Percentiles rank a stretch among this genome's conserved stretches.
Conservation (phyloP, 2,113 vertebrate genomes). For the Perccottus glenii region DNA sequence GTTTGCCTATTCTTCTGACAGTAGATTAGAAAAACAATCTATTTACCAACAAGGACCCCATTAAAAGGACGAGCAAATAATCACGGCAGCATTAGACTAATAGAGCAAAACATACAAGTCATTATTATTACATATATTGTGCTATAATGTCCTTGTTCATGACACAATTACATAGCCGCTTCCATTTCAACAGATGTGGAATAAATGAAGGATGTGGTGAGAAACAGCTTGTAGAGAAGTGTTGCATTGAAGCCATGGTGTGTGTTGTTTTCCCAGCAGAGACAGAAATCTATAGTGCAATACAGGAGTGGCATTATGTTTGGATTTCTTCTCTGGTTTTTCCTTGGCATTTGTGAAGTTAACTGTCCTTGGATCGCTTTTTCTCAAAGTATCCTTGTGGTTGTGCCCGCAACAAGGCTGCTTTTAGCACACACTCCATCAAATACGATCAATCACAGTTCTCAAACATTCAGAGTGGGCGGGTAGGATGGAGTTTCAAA, state of each 20-base stretch:
- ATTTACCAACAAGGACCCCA: no score
- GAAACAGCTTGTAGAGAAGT: slow-evolving; percentile 13
- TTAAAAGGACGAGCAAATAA: no score
- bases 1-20: no score
- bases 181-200: neutral
- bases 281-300: slow-evolving; percentile 46
- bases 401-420: slow-evolving; percentile 40
- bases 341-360: slow-evolving; percentile 36
- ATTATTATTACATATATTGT: no score
- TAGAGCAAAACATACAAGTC: no score
- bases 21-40: no score
- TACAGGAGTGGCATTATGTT: slow-evolving; percentile 36
- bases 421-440: slow-evolving; percentile 58
- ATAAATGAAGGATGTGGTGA: slow-evolving; percentile 20
- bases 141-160: no score
- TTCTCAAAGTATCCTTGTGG: slow-evolving; percentile 35
- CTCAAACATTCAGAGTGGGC: slow-evolving; percentile 52
- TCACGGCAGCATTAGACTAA: no score
- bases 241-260: neutral
- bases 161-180: no score
- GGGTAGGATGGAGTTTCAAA: slow-evolving; percentile 53
- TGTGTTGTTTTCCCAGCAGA: slow-evolving; percentile 19
- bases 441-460: slow-evolving; percentile 61
- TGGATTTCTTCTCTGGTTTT: slow-evolving; percentile 33
- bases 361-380: slow-evolving; percentile 49